Conservation (phyloP, 2,113 vertebrate genomes). For the Todiramphus chloris region DNA sequence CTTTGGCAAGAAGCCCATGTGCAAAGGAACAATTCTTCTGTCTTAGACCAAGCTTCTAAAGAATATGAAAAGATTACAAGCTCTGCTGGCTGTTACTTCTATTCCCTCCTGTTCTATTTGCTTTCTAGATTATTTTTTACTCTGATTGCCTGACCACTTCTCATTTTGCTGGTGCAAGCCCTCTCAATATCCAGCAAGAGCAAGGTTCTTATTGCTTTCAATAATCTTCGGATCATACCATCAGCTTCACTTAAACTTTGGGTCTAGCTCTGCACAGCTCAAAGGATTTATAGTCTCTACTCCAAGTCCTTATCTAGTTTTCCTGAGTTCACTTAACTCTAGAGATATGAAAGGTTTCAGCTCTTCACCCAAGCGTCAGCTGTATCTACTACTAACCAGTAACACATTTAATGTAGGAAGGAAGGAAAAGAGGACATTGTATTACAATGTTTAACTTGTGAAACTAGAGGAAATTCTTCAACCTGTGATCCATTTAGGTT, state of each 20-base stretch:
- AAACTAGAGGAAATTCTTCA: slow-evolving; percentile 60
- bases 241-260: neutral
- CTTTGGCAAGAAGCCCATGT: slow-evolving; percentile 9
- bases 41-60: neutral
- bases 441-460: slow-evolving; percentile 18
- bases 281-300: neutral
- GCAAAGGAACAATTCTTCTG: neutral
- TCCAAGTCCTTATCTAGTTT: neutral
- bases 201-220: neutral
- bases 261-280: neutral
- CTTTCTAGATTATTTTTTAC: slow-evolving; percentile 3
- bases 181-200: neutral
- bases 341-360: neutral
- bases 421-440: slow-evolving; percentile 38
- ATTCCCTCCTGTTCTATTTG: neutral
- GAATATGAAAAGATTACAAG: slow-evolving; percentile 2
- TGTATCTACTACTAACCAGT: neutral
- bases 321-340: neutral
- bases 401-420: neutral
- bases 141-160: neutral
- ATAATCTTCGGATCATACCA: neutral
- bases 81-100: neutral
- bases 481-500: slow-evolving; percentile 32
- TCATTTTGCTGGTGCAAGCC: neutral
- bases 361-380: neutral